Base-by-base conservation (phyloP, 2,113 vertebrate genomes). In the Zeus faber region DNA sequence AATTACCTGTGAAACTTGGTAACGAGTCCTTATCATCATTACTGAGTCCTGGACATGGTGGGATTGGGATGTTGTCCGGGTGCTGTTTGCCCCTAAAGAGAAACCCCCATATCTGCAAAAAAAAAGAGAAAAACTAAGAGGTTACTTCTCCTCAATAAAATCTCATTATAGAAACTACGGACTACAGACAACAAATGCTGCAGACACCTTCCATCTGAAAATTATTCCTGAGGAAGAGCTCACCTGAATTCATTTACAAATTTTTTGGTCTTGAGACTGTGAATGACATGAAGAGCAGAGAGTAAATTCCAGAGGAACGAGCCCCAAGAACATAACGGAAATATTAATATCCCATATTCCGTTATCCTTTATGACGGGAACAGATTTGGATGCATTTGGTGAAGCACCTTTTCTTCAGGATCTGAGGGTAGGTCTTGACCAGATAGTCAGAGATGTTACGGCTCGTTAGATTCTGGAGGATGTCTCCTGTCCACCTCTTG, bases 401-500 rank as follows among this genome's bases (percentile, higher is more conserved):
- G 1, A 54, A n/a, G 33, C 73, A 97, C 97, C 95, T 97, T 89
- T 94, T 97, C 47, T 91, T 93, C 63, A 99, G 91, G 79, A 98
- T 96, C 84, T 95, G 92, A 0, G 87, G 84, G 0, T 99, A 99
- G 0, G 95, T 99, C 90, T 99, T 99, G 68, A 97, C 92, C 52
- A 99, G 89, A 60, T 99, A 98, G 83, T 99, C 97, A 0, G 95
- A 95, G 74, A 99, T 87, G 68, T 99, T 98, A 52, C 92, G 93
- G 18, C 88, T 91, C 0, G 97, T 97, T 76, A 99, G 77, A 63
- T 98, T 95, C 83, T 96, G 95, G 37, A 99, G 91, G 60, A 91
- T 72, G 67, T 97, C 95, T 11, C 89, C 90, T 20, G 88, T 89
- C 6, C 52, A 16, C 37, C 81, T 84, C 57, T 77, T 85, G 0